Evolutionary conservation across 1,140 invertebrate genomes (phyloP), one percentile per base, ranked within the genome.

Genomic region (Drosophila littoralis): DNA sequence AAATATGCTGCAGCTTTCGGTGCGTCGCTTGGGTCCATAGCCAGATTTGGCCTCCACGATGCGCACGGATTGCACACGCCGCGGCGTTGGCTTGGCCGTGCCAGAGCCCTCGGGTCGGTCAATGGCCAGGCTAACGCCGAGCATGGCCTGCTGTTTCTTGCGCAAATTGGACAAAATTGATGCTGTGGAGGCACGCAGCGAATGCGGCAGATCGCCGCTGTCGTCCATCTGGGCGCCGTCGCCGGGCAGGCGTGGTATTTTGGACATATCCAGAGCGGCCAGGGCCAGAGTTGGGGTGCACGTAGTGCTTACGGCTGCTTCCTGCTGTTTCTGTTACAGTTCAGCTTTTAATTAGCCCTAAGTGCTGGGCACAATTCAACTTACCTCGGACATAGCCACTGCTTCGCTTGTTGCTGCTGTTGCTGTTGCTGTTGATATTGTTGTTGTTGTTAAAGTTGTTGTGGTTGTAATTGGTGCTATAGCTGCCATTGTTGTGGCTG

Each of bases 171-270:
- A 81, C 45, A 90, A 70, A 79, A 89, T 88, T 72, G 83, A 91
- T 66, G 84, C 75, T 54, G 82, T 81, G 48, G 88, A 90, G 70
- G 81, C 81, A 67, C 81, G 83, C 68, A 83, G 80, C 51, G 84
- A 90, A 55, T 81, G 76, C 32, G 86, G 76, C 79, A 74, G 76
- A 51, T 86, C 86, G 58, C 67, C 66, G 52, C 77, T 81, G 71
- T 92, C 91, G 12, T 92, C 91, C 83, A 79, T 91, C 61, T 91
- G 89, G 60, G 91, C 93, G 1, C 93, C 93, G 60, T 94, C 93
- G 7, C 93, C 93, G 22, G 93, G 93, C 33, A 93, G 88, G 32
- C 93, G 80, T 63, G 93, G 93, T 58, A 92, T 92, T 90, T 91
- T 92, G 4, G 90, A 90, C 86, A 92, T 92, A 48, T 92, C 91